Evolutionary conservation across 35 echinoderm and acorn worm genomes (phyloP).

Genomic region (Chiridota heheva): DNA sequence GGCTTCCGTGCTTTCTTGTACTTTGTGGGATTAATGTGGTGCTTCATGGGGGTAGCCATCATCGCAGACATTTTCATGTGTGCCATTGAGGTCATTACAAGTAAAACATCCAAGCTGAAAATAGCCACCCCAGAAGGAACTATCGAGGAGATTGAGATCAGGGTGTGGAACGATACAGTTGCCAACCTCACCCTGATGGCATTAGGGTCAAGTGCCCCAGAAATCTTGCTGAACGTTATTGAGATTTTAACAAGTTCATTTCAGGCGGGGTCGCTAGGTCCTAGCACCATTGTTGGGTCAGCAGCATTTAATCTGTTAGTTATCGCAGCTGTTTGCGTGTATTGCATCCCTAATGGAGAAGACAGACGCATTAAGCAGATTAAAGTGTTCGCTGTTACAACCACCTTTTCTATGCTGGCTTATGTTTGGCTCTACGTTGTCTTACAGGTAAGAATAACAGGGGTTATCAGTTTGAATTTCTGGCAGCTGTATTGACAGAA

Average conservation of each 20-base stretch:
- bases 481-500: too few species aligned
- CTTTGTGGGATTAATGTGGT: slow-evolving; percentile 71
- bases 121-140: slow-evolving; percentile 64
- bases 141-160: slow-evolving; percentile 87
- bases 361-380: slow-evolving; percentile 63
- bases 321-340: slow-evolving; percentile 78
- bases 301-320: slow-evolving; percentile 93
- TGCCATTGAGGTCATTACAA: slow-evolving; percentile 97
- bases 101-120: slow-evolving; percentile 65
- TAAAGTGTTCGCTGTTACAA: slow-evolving; percentile 85
- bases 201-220: slow-evolving; percentile 78
- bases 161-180: slow-evolving; percentile 95
- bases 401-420: slow-evolving; percentile 84
- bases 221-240: slow-evolving; percentile 86
- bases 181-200: slow-evolving; percentile 99
- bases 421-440: slow-evolving; percentile 93
- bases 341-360: slow-evolving; percentile 65
- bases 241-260: slow-evolving; percentile 83
- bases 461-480: too few species aligned
- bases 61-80: slow-evolving; percentile 98
- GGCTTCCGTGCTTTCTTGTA: slow-evolving; percentile 69
- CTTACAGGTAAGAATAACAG: slow-evolving; percentile 52
- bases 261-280: slow-evolving; percentile 77
- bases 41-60: slow-evolving; percentile 87
- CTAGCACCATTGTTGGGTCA: slow-evolving; percentile 82